Evolutionary conservation across 2,888 invertebrate genomes (phyloP).

Genomic region (Prenolepis imparis): DNA sequence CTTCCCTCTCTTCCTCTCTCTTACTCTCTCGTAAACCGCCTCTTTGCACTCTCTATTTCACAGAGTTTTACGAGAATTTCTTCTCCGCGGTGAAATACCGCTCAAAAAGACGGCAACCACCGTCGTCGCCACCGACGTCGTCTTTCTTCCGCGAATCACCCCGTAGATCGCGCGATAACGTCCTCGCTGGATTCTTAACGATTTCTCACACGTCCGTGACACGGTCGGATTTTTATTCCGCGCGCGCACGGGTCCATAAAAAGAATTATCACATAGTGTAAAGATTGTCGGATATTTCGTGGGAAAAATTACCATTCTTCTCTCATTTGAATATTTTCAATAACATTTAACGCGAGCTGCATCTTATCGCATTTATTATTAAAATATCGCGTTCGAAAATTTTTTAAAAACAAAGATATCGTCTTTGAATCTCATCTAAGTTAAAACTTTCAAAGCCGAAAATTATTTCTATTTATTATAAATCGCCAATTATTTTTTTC

Average conservation of each 20-base stretch:
- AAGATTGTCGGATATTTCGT: constrained; percentile 6
- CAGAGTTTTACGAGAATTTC: constrained; percentile 62
- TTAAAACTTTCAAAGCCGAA: background rate
- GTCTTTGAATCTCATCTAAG: background rate
- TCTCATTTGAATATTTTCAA: background rate
- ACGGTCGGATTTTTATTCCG: constrained; percentile 31
- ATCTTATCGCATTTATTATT: background rate
- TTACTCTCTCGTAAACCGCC: constrained; percentile 31
- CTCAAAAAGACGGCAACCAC: constrained; percentile 48
- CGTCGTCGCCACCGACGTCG: constrained; percentile 5
- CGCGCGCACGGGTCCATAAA: background rate
- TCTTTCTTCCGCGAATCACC: constrained; percentile 56
- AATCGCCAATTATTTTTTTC: background rate
- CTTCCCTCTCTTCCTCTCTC: background rate
- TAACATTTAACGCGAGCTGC: background rate
- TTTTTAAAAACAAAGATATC: background rate
- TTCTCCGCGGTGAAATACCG: constrained; percentile 55
- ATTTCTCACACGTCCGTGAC: constrained; percentile 53
- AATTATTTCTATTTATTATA: background rate
- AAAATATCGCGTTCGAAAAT: background rate
- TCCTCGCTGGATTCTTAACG: constrained; percentile 50
- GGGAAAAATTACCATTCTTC: background rate
- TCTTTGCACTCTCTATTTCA: constrained; percentile 67
- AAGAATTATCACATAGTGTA: background rate
- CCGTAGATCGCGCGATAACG: constrained; percentile 59